phyloP scores from a whole-genome alignment of 2,797 vertebrate genomes.

The Capromys pilorides region DNA sequence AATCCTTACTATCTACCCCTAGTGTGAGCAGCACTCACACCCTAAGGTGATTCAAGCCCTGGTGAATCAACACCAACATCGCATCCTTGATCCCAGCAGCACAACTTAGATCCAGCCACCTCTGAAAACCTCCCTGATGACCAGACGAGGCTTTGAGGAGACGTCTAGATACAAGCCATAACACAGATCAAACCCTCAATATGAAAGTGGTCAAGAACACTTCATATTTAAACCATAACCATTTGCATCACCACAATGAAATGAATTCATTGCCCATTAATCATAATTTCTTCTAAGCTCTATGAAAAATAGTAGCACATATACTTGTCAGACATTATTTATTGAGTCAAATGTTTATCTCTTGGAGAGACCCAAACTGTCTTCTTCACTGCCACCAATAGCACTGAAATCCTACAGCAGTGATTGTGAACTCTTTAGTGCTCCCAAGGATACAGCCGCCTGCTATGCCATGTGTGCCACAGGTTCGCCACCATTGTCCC shows the following conservation, averaged over 20 bases:
- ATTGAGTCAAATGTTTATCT: background rate
- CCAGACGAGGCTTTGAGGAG: background rate
- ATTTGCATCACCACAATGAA: background rate
- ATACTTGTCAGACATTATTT: background rate
- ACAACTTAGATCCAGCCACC: background rate
- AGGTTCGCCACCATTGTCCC: background rate
- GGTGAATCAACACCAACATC: background rate
- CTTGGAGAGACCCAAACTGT: background rate
- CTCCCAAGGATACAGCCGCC: background rate
- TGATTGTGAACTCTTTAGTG: background rate
- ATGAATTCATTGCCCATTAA: conserved; percentile 34
- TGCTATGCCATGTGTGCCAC: background rate
- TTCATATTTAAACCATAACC: background rate
- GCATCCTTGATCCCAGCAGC: background rate
- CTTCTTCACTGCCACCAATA: background rate
- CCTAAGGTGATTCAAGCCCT: background rate
- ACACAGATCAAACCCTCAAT: background rate
- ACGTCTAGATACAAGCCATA: background rate
- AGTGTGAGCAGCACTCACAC: background rate
- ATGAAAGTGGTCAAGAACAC: background rate
- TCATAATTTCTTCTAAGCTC: background rate
- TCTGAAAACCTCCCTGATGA: background rate
- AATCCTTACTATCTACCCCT: background rate
- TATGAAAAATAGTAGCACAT: background rate
- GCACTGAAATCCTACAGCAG: background rate